Percentiles rank a stretch among this genome's conserved stretches.
These are phyloP conservation scores for Caenorhabditis tropicalis DNA, from an alignment of 1,140 invertebrate genomes.

Conservation along the genomic window DNA sequence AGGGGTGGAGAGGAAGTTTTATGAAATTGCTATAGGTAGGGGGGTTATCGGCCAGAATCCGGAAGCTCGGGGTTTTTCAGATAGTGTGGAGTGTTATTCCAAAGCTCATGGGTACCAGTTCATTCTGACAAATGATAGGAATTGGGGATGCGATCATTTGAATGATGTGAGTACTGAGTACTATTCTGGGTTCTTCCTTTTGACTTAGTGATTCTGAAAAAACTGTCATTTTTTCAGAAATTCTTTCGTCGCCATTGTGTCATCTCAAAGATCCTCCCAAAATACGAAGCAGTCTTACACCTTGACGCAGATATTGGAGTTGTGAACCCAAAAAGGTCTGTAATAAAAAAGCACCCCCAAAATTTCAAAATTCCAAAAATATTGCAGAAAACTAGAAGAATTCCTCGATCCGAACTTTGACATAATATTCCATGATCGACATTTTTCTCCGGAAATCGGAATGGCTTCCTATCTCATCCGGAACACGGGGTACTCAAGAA, in stretches of 20 bases:
- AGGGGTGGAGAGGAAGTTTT: not conserved
- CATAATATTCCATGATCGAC: slow-evolving; percentile 23
- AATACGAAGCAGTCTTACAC: not conserved
- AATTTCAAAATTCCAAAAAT: not conserved
- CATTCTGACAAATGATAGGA: not conserved
- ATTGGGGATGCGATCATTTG: not conserved
- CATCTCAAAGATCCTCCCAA: not conserved
- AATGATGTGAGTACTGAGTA: slow-evolving; percentile 17
- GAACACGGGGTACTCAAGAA: not conserved
- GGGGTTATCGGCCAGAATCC: no score
- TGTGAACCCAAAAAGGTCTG: slow-evolving; percentile 21
- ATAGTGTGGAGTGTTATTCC: slow-evolving; percentile 25
- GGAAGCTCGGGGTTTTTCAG: slow-evolving; percentile 31
- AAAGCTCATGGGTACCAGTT: slow-evolving; percentile 32
- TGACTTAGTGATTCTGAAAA: not conserved
- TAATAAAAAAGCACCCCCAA: not conserved
- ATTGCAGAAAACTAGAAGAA: slow-evolving; percentile 31
- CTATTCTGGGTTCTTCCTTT: no score
- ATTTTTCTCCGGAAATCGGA: slow-evolving; percentile 1
- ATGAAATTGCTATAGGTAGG: not conserved
- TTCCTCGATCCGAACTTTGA: slow-evolving; percentile 7
- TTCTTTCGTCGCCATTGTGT: slow-evolving; percentile 40
- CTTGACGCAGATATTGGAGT: slow-evolving; percentile 38
- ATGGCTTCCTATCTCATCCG: not conserved
- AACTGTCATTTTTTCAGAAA: not conserved